Percentiles rank a stretch among this genome's conserved stretches.
Conservation (phyloP, 1,140 invertebrate genomes). For the Proales similis region DNA sequence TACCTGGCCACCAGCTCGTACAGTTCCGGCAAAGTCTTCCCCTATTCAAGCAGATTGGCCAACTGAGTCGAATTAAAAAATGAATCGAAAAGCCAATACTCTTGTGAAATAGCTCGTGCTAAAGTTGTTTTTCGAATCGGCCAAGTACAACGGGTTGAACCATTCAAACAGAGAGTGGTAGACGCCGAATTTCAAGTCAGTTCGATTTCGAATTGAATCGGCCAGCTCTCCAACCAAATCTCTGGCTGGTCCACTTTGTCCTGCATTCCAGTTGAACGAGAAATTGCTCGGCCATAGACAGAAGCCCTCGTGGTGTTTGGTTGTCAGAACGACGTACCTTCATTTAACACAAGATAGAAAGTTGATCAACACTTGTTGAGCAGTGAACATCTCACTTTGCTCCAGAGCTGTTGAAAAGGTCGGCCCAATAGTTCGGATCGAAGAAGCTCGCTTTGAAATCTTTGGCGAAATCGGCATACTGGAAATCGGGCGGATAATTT, state of each 20-base stretch:
- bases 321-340: slow-evolving; percentile 48
- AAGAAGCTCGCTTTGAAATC: slow-evolving; percentile 41
- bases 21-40: slow-evolving; percentile 52
- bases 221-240: slow-evolving; percentile 61
- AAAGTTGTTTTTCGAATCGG: slow-evolving; percentile 59
- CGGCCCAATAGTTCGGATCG: slow-evolving; percentile 35
- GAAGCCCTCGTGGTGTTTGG: slow-evolving; percentile 51
- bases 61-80: too few species aligned
- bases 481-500: slow-evolving; percentile 43
- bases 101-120: slow-evolving; percentile 25
- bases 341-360: not conserved
- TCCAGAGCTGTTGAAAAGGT: slow-evolving; percentile 31
- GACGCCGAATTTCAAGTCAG: slow-evolving; percentile 67
- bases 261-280: slow-evolving; percentile 50
- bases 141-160: slow-evolving; percentile 75
- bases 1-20: slow-evolving; percentile 64
- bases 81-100: not conserved
- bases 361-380: not conserved
- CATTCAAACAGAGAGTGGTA: slow-evolving; percentile 85
- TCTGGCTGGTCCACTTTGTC: slow-evolving; percentile 46
- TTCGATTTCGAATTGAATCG: slow-evolving; percentile 60
- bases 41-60: too few species aligned
- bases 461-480: slow-evolving; percentile 44
- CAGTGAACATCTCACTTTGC: slow-evolving; percentile 10
- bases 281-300: slow-evolving; percentile 47